Percentiles rank a stretch among this genome's conserved stretches.
phyloP scores from a whole-genome alignment of 2,113 vertebrate species.

The Tragelaphus imberbis region DNA sequence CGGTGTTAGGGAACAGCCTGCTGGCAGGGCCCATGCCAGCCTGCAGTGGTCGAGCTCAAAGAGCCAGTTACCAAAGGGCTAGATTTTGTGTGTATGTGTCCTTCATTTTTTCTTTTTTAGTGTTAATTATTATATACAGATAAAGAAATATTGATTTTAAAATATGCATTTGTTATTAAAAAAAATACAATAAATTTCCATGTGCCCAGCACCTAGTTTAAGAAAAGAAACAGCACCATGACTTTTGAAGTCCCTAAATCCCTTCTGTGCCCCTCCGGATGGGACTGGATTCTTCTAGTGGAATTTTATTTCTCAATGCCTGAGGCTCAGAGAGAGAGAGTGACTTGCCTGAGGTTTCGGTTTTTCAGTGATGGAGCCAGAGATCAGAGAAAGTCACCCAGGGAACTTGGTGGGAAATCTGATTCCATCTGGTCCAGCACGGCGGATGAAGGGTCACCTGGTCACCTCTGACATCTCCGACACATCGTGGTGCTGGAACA shows the following conservation, averaged over 20 bases:
- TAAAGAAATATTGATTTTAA: slow-evolving; percentile 18
- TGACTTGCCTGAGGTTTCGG: background rate
- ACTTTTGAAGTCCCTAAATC: background rate
- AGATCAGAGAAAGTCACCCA: background rate
- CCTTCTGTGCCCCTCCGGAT: background rate
- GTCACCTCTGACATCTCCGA: slow-evolving; percentile 51
- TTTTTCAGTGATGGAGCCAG: background rate
- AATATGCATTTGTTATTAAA: background rate
- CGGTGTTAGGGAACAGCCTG: slow-evolving; percentile 56
- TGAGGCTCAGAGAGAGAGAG: background rate
- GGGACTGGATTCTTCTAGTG: background rate
- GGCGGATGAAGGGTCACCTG: slow-evolving; percentile 20
- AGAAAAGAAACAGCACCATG: background rate
- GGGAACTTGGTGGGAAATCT: background rate
- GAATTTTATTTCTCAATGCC: slow-evolving; percentile 28
- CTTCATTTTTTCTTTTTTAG: background rate
- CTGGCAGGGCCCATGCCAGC: background rate
- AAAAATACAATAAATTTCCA: background rate
- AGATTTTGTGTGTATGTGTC: background rate
- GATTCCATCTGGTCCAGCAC: background rate
- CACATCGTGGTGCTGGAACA: slow-evolving; percentile 58
- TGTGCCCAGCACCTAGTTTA: background rate
- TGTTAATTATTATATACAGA: background rate
- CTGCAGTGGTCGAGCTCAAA: background rate
- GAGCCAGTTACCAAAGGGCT: background rate